Evolutionary conservation across 2,888 invertebrate genomes (phyloP), one percentile per base, ranked within the genome.

Genomic region (Amphipyra berbera): DNA sequence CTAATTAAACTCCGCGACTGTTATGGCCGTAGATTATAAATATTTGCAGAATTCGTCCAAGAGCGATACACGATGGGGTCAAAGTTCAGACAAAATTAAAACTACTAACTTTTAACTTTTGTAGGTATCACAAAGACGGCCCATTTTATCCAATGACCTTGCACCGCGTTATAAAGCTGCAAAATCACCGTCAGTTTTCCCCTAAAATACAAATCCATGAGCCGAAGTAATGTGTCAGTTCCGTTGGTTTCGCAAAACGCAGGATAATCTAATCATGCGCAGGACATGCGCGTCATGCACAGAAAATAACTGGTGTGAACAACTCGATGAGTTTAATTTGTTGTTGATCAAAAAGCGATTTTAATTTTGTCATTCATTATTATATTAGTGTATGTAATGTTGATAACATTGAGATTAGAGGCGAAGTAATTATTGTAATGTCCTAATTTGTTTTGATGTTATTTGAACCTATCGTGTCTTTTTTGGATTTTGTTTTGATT

Each of bases 261-360:
- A 75, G 86, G 86, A 86, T 89, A 88, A 88, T 86, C 86, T 86
- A 88, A 90, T 89, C 88, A 73, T 73, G 55, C 61, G 71, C 86
- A 83, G 89, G 88, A 89, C 84, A 83, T 73, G 44, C 66, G 63
- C 74, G 73, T 81, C 81, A 78, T 76, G 71, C 45, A 52, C 76
- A 78, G 73, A 73, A 83, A 80, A 82, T 82, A 82, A 75, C 67
- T 65, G 47, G 42, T 57, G 56, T 53, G 37, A 53, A 54, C n/a
- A 40, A 49, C 15, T 30, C 9, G n/a, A 38, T 45, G 50, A 56
- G 65, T 44, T n/a, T 58, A 35, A 57, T 54, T 42, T 54, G 45
- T 46, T 69, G 38, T 70, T 64, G 8, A 56, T 70, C 38, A 42
- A 44, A 69, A 50, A 46, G 14, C 15, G n/a, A 38, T 55, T n/a